phyloP scores from a whole-genome alignment of 2,797 vertebrate genomes.

The Sebastes kiyomatsui region DNA sequence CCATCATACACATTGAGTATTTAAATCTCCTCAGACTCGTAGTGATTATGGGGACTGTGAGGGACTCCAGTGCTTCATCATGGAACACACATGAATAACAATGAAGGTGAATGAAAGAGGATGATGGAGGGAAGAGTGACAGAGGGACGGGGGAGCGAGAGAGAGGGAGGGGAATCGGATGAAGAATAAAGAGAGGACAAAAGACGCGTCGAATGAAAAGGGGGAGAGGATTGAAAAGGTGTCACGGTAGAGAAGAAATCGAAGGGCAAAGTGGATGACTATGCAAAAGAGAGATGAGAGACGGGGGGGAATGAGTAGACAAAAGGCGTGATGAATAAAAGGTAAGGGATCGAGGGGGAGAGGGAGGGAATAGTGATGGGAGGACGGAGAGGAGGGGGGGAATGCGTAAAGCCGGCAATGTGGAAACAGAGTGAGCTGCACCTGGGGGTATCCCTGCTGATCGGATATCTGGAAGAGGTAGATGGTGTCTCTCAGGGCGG shows the following conservation, averaged over 20 bases:
- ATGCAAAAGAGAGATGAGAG: slow-evolving; percentile 46
- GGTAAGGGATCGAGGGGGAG: neutral
- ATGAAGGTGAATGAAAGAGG: slow-evolving; percentile 71
- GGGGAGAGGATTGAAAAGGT: slow-evolving; percentile 58
- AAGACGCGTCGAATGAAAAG: slow-evolving; percentile 47
- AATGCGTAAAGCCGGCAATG: neutral
- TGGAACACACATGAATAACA: slow-evolving; percentile 71
- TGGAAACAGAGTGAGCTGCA: slow-evolving; percentile 57
- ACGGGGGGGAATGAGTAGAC: slow-evolving; percentile 10
- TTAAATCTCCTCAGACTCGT: slow-evolving; percentile 71
- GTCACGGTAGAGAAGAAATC: slow-evolving; percentile 49
- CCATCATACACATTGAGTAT: slow-evolving; percentile 76
- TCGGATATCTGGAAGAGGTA: slow-evolving; percentile 94
- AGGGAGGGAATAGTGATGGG: neutral
- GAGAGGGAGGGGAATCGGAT: slow-evolving; percentile 5
- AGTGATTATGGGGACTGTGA: slow-evolving; percentile 71
- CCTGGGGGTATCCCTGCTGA: slow-evolving; percentile 92
- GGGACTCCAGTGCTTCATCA: slow-evolving; percentile 71
- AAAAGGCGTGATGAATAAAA: slow-evolving; percentile 41
- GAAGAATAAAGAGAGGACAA: slow-evolving; percentile 58
- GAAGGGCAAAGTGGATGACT: slow-evolving; percentile 58
- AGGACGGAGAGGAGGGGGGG: neutral
- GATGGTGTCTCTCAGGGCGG: slow-evolving; percentile 87
- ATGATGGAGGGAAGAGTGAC: slow-evolving; percentile 48
- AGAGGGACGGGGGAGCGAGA: slow-evolving; percentile 10